A percentile compares a stretch with the other conserved stretches of the same genome.
These are phyloP conservation scores for Holacanthus passer DNA, from an alignment of 2,113 vertebrate species.

Conservation along the genomic window DNA sequence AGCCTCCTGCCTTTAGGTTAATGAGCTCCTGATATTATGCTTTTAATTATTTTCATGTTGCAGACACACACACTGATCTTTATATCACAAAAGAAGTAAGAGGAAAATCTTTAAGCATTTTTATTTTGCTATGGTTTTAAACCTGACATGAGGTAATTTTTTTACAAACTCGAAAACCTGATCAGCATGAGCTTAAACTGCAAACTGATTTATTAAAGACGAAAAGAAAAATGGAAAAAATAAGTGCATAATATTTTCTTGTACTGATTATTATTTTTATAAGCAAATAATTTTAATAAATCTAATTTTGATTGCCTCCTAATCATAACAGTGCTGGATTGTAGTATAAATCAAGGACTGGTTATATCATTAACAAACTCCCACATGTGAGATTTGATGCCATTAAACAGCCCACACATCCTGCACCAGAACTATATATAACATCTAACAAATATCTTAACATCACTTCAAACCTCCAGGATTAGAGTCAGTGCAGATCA, in stretches of 20 bases:
- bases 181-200: background rate
- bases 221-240: background rate
- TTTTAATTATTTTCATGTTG: background rate
- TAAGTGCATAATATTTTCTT: background rate
- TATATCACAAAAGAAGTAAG: background rate
- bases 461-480: background rate
- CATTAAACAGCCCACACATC: background rate
- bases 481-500: background rate
- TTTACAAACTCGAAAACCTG: too few species aligned
- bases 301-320: background rate
- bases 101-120: background rate
- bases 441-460: background rate
- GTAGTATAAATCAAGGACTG: background rate
- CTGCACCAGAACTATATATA: background rate
- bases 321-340: background rate
- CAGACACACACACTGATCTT: background rate
- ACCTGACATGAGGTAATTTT: background rate
- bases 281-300: background rate
- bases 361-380: background rate
- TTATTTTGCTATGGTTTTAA: background rate
- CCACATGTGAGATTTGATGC: background rate
- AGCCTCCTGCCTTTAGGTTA: constrained; percentile 1
- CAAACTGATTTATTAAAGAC: too few species aligned
- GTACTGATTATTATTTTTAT: background rate
- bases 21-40: background rate